Percentiles rank a stretch among this genome's conserved stretches.
These are phyloP conservation scores for Mechanitis messenoides DNA, from an alignment of 2,888 invertebrate genomes.

Conservation along the genomic window DNA sequence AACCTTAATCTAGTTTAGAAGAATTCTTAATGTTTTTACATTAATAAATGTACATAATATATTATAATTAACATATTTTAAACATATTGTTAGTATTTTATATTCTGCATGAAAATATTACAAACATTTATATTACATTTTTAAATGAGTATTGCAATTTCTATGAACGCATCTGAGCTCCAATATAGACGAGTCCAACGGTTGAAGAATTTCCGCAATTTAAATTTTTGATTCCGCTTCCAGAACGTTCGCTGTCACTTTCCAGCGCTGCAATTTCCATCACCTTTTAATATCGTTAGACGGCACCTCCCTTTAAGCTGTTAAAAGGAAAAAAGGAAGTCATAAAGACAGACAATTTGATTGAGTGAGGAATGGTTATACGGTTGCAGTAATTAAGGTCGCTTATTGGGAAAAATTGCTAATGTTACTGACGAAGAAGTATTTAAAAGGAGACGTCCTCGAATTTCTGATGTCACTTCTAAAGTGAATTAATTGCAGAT, in stretches of 20 bases:
- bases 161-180: slow-evolving; percentile 38
- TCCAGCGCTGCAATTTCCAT: slow-evolving; percentile 51
- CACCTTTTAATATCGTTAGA: slow-evolving; percentile 54
- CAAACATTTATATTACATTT: slow-evolving; percentile 20
- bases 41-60: slow-evolving; percentile 18
- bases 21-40: no score
- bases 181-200: slow-evolving; percentile 54
- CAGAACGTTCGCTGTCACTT: slow-evolving; percentile 41
- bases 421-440: slow-evolving; percentile 42
- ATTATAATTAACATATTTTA: slow-evolving; percentile 31
- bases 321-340: slow-evolving; percentile 43
- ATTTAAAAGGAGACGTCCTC: slow-evolving; percentile 38
- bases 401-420: slow-evolving; percentile 62
- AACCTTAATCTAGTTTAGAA: no score
- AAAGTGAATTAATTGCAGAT: slow-evolving; percentile 48
- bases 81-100: background rate
- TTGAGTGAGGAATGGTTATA: slow-evolving; percentile 54
- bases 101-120: background rate
- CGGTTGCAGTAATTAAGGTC: slow-evolving; percentile 45
- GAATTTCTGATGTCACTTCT: slow-evolving; percentile 40
- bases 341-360: slow-evolving; percentile 52
- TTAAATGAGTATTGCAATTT: slow-evolving; percentile 33
- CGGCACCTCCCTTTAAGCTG: slow-evolving; percentile 47
- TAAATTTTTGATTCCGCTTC: slow-evolving; percentile 66
- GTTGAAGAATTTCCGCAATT: slow-evolving; percentile 62